A percentile compares a stretch with the other conserved stretches of the same genome.
phyloP scores from a whole-genome alignment of 2,113 vertebrate genomes.

The Sapajus apella region DNA sequence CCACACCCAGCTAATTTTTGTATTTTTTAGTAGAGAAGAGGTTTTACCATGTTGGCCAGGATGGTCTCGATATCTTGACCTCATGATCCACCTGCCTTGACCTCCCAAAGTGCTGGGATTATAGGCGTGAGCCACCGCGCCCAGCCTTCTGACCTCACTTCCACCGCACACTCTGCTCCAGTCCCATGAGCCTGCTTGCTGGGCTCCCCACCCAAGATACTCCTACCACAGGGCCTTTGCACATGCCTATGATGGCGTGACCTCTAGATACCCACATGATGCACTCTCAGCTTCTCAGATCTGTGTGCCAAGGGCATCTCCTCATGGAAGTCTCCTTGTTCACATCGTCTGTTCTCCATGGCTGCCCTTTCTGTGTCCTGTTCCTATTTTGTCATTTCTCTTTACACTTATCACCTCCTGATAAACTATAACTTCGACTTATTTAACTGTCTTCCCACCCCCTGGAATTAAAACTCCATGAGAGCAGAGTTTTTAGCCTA shows the following conservation, averaged over 20 bases:
- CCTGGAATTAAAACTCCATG: background rate
- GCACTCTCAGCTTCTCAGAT: background rate
- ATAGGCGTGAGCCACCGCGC: too few species aligned
- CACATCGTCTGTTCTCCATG: fast-evolving
- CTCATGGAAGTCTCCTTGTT: background rate
- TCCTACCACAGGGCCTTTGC: background rate
- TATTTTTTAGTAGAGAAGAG: too few species aligned
- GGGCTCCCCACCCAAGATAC: background rate
- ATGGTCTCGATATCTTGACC: too few species aligned
- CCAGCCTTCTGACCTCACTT: background rate
- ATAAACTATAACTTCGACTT: background rate
- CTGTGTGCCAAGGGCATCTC: background rate
- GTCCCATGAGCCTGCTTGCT: background rate
- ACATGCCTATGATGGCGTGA: background rate
- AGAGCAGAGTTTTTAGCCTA: background rate
- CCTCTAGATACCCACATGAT: too few species aligned
- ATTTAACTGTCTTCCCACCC: background rate
- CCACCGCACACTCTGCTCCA: background rate
- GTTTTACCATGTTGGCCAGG: too few species aligned
- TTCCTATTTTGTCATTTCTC: background rate
- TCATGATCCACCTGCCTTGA: too few species aligned
- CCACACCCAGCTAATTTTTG: too few species aligned
- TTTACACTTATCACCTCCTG: background rate
- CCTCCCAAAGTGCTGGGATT: too few species aligned
- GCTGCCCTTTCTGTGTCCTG: background rate